Conservation (phyloP, 2,113 vertebrate species). For the Crotalus tigris region DNA sequence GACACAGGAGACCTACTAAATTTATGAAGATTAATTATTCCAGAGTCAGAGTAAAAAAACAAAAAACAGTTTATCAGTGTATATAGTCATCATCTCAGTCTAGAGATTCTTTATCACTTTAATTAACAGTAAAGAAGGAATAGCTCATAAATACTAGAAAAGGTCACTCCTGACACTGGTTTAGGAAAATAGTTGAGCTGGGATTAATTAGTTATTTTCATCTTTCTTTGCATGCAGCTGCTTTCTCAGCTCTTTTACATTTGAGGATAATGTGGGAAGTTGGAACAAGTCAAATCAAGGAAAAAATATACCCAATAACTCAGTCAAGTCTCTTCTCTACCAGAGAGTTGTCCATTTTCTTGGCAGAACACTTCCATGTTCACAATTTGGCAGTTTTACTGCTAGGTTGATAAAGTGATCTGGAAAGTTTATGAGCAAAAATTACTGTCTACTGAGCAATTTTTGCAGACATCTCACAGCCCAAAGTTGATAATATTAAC, state of each 20-base stretch:
- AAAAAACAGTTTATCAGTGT: constrained; percentile 4
- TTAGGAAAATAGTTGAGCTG: constrained; percentile 1
- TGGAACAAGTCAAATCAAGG: background rate
- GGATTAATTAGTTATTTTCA: constrained; percentile 28
- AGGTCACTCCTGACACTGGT: background rate
- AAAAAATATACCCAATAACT: background rate
- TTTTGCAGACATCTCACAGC: background rate
- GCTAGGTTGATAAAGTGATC: background rate
- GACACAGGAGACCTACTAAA: background rate
- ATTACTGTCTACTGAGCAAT: background rate
- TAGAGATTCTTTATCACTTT: background rate
- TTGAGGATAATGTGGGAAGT: background rate
- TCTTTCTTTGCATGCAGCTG: background rate
- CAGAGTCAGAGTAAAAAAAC: constrained; percentile 11
- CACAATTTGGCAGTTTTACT: background rate
- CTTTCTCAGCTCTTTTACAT: constrained; percentile 3
- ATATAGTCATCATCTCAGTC: background rate
- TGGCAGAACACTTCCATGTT: background rate
- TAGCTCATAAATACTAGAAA: constrained; percentile 29
- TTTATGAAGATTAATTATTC: constrained; percentile 7
- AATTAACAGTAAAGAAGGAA: constrained; percentile 29
- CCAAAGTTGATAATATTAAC: background rate
- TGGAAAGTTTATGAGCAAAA: background rate
- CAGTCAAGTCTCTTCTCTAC: background rate
- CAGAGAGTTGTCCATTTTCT: background rate